Conservation (phyloP, 2,113 vertebrate species). For the Paramisgurnus dabryanus region DNA sequence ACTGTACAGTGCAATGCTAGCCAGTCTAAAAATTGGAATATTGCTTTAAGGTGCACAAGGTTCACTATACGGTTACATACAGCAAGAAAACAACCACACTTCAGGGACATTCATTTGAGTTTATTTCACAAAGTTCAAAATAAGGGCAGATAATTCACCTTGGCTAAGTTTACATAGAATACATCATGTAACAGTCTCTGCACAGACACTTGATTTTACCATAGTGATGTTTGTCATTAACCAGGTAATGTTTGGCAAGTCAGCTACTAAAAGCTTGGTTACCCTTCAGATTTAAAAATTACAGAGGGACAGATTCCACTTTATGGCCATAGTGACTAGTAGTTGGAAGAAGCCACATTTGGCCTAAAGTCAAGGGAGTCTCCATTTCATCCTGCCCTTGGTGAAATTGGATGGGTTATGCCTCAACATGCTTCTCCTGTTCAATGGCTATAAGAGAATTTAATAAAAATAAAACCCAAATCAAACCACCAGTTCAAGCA, state of each 20-base stretch:
- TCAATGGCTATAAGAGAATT: constrained; percentile 35
- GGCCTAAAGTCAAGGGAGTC: neutral
- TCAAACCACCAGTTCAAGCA: neutral
- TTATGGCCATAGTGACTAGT: neutral
- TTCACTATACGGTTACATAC: too few species aligned
- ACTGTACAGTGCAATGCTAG: too few species aligned
- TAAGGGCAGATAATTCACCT: neutral
- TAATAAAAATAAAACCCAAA: neutral
- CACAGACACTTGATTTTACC: neutral
- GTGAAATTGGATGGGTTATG: constrained; percentile 7
- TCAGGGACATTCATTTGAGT: neutral
- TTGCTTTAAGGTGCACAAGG: too few species aligned
- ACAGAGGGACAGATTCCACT: neutral
- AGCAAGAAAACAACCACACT: neutral
- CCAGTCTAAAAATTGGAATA: too few species aligned
- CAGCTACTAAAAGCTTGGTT: neutral
- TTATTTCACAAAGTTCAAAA: constrained; percentile 26
- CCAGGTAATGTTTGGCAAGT: neutral
- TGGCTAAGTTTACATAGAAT: neutral
- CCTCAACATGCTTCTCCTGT: constrained; percentile 48
- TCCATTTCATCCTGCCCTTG: neutral
- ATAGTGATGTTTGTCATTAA: neutral
- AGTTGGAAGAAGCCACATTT: neutral
- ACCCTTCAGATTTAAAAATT: neutral
- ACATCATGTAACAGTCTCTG: neutral